Base-by-base conservation (phyloP, 2,797 vertebrate species). In the Sebastes diploproa region DNA sequence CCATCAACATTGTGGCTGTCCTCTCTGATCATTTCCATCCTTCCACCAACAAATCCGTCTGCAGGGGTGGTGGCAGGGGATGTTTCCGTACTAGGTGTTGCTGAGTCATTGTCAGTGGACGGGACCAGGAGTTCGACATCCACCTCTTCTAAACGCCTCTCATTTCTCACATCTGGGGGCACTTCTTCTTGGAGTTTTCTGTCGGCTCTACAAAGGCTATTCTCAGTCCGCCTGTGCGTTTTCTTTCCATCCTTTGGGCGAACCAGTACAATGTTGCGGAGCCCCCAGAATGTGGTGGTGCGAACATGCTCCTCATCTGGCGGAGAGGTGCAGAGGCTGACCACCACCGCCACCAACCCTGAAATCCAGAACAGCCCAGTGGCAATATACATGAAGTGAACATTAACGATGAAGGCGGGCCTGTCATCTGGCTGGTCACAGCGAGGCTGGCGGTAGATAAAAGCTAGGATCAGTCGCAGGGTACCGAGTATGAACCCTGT, bases 371-470 rank as follows among this genome's bases (percentile, higher is more conserved):
- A 99, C 58, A 99, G 92, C 1, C 87, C 95, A 1, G 97, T 97
- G 1, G 98, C 98, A 85, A 98, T 92, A 55, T 99, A 99, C 98
- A 99, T 99, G 91, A 99, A 99, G 79, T 99, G 98, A 77, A 99
- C 81, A 23, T 92, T 91, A 79, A 94, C 95, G 75, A 99, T 96
- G 89, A 99, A 98, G 81, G 71, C 63, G 0, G 98, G 98, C 66
- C 98, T 95, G 34, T 96, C 88, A 75, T 99, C 98, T 1, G 95
- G 97, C 82, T 97, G 96, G 93, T 99, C 94, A 72, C 98, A 99
- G 82, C 92, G 97, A 1, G 98, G 98, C 76, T 94, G 96, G 9
- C 97, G 96, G 93, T 98, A 99, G 69, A 97, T 61, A 85, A 99
- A 99, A 0, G 97, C 97, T 75, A 99, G 92, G 54, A 97, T 85